A percentile compares a stretch with the other conserved stretches of the same genome.
These are phyloP conservation scores for Amphipoea lucens DNA, from an alignment of 2,888 invertebrate genomes.

Conservation along the genomic window DNA sequence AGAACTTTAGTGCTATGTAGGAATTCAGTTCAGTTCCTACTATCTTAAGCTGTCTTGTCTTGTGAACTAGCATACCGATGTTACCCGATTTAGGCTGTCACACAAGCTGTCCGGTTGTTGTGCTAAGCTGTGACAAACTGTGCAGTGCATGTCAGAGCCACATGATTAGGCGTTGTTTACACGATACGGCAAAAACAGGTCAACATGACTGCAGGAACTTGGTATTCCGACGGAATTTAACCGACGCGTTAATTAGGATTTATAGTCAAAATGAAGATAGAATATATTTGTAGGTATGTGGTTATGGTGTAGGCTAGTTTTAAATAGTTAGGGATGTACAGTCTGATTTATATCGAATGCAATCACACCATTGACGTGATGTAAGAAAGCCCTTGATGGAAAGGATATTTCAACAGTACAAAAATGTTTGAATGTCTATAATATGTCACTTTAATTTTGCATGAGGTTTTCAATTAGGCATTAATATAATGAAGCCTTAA, in stretches of 20 bases:
- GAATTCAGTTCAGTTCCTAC: constrained; percentile 22
- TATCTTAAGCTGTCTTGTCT: constrained; percentile 34
- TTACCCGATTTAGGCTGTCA: constrained; percentile 60
- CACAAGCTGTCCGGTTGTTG: constrained; percentile 40
- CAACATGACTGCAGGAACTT: constrained; percentile 48
- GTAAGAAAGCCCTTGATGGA: background rate
- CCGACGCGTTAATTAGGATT: constrained; percentile 53
- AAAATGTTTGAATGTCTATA: background rate
- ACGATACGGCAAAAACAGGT: constrained; percentile 61
- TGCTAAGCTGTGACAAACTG: constrained; percentile 47
- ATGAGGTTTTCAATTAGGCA: constrained; percentile 4
- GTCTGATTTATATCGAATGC: background rate
- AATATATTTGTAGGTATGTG: constrained; percentile 1
- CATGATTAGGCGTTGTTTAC: constrained; percentile 62
- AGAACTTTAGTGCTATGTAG: background rate
- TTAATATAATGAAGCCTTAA: background rate
- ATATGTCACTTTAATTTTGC: background rate
- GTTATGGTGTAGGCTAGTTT: background rate
- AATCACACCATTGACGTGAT: background rate
- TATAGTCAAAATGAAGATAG: constrained; percentile 22
- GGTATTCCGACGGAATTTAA: constrained; percentile 40
- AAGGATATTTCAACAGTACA: background rate
- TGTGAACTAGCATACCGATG: constrained; percentile 25
- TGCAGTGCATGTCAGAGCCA: constrained; percentile 51
- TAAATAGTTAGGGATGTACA: background rate